Conservation (phyloP, 2,113 vertebrate genomes). For the Psammodynastes pulverulentus region DNA sequence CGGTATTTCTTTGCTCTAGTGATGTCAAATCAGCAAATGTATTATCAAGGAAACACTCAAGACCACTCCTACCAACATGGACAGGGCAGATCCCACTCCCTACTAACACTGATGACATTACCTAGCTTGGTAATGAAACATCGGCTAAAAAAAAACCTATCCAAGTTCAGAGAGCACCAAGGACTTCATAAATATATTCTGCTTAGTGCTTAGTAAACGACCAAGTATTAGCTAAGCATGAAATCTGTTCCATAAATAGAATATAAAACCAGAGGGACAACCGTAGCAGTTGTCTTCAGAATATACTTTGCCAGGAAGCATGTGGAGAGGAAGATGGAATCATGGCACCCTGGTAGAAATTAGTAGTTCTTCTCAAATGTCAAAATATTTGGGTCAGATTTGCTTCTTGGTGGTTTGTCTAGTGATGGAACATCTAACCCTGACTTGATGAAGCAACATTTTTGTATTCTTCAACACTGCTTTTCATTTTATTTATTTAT, state of each 20-base stretch:
- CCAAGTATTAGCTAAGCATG: neutral
- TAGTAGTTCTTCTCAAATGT: neutral
- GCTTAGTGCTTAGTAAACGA: neutral
- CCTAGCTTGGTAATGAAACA: neutral
- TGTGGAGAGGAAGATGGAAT: neutral
- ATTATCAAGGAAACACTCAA: neutral
- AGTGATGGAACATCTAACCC: neutral
- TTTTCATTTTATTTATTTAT: too few species aligned
- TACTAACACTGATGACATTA: neutral
- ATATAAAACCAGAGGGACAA: neutral
- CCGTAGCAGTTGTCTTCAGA: neutral
- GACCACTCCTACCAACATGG: neutral
- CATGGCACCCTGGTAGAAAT: neutral
- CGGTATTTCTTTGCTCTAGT: neutral
- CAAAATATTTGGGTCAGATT: neutral
- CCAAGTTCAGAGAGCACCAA: neutral
- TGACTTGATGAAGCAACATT: neutral
- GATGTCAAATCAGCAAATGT: neutral
- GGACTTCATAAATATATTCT: too few species aligned
- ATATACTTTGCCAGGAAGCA: neutral
- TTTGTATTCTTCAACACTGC: neutral
- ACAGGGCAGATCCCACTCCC: neutral
- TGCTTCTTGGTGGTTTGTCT: neutral
- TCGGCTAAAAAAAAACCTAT: neutral
- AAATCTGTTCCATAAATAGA: neutral